Base-by-base conservation (phyloP, 1,140 invertebrate species). In the Tenebrio molitor region DNA sequence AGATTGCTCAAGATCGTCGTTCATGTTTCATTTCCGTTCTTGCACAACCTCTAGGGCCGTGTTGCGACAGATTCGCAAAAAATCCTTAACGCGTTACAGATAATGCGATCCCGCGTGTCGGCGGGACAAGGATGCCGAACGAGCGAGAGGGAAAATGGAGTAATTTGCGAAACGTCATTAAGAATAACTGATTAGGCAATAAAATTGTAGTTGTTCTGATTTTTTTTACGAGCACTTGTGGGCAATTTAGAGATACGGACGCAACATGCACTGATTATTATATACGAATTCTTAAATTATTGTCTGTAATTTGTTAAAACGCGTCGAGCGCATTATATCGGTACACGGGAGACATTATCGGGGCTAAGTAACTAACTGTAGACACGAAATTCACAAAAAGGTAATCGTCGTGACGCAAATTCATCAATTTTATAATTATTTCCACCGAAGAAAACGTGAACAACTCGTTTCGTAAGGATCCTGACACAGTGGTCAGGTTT, bases 41-140 rank as follows among this genome's bases (percentile, higher is more conserved):
- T 58, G 23, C 50, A 58, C 50, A 39, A 39, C 12, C 29, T 58
- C 50, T 25, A 58, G 50, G 50, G 50, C 50, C 25, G 25, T 29
- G 25, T 29, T 29, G 25, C 25, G n/a, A 39, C 7, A 7, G 36
- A 10, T 33, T 33, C 36, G 36, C 36, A 39, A 12, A 39, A 39
- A 39, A 12, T 10, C 4, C 29, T 33, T 33, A 33, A 33, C 29
- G 29, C 10, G 29, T 33, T 33, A 33, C 29, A 33, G 29, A 33
- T 33, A 33, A n/a, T n/a, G n/a, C n/a, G n/a, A n/a, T n/a, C n/a
- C n/a, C 29, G 29, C 4, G 29, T 33, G 29, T 33, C 4, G 29
- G 4, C 29, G n/a, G n/a, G n/a, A n/a, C 29, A 33, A 33, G 29
- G 29, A 33, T 4, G 10, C 10, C 4, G 29, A 33, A 10, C 4